Conservation (phyloP, 2,797 vertebrate species). For the Poeciliopsis gracilis region DNA sequence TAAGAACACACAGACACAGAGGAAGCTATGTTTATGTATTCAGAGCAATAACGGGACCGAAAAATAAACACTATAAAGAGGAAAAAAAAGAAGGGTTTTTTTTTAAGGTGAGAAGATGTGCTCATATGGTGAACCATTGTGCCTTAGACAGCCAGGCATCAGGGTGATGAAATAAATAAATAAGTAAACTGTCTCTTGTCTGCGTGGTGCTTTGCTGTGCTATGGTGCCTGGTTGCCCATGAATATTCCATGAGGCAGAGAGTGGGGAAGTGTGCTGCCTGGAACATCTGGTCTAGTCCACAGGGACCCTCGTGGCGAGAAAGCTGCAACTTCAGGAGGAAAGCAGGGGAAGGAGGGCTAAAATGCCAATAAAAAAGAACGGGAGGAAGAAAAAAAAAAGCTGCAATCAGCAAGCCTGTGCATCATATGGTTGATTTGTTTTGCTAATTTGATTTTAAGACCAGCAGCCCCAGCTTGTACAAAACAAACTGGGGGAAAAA, state of each 20-base stretch:
- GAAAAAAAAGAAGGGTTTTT: conserved; percentile 21
- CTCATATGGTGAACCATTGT: conserved; percentile 72
- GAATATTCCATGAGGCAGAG: conserved; percentile 87
- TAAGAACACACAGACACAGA: conserved; percentile 23
- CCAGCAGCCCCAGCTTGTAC: conserved; percentile 64
- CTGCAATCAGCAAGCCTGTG: conserved; percentile 75
- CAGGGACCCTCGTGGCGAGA: conserved; percentile 86
- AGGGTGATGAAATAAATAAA: conserved; percentile 86
- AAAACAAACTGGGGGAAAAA: conserved; percentile 52
- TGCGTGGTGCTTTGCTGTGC: conserved; percentile 69
- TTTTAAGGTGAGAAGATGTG: conserved; percentile 65
- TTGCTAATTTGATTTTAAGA: conserved; percentile 85
- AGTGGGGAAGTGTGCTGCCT: conserved; percentile 85
- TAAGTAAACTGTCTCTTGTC: conserved; percentile 79
- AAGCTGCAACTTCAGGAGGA: conserved; percentile 83
- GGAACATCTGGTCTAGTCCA: conserved; percentile 86
- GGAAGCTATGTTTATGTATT: conserved; percentile 41
- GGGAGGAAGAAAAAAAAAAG: conserved; percentile 6
- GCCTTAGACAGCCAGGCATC: conserved; percentile 73
- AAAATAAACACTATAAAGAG: conserved; percentile 35
- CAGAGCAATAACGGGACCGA: conserved; percentile 16
- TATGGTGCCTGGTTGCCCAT: conserved; percentile 82
- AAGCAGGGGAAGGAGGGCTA: conserved; percentile 65
- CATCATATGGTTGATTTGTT: conserved; percentile 86
- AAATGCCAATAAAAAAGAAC: conserved; percentile 76